A percentile compares a stretch with the other conserved stretches of the same genome.
phyloP scores from a whole-genome alignment of 2,113 vertebrate genomes.

The Cervus canadensis region DNA sequence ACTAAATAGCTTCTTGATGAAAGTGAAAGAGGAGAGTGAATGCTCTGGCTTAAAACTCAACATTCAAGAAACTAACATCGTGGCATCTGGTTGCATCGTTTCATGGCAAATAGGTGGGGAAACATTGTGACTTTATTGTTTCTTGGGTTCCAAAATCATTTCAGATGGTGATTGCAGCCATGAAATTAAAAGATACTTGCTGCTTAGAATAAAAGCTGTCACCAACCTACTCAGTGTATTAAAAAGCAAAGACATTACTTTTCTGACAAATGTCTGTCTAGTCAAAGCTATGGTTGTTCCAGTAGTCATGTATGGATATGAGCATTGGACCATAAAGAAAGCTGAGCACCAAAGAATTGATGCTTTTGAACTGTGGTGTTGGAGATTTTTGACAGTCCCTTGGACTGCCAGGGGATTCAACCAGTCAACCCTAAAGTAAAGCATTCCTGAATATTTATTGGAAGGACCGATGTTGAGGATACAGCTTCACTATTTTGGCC shows the following conservation, averaged over 20 bases:
- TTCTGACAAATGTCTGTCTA: neutral
- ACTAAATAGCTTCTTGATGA: neutral
- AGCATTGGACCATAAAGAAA: neutral
- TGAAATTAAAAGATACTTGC: neutral
- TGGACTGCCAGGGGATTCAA: neutral
- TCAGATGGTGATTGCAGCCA: neutral
- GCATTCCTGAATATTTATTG: neutral
- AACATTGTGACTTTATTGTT: neutral
- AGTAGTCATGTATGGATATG: neutral
- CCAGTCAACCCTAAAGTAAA: neutral
- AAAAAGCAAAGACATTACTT: neutral
- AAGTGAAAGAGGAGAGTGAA: neutral
- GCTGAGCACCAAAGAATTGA: neutral
- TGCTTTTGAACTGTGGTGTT: neutral
- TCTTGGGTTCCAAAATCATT: neutral
- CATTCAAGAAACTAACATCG: neutral
- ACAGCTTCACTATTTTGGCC: neutral
- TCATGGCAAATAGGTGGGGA: neutral
- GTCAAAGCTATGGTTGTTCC: neutral
- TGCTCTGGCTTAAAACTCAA: neutral
- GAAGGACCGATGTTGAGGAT: neutral
- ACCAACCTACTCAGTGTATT: neutral
- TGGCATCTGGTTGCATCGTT: accelerated
- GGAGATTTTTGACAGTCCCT: neutral
- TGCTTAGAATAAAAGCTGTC: neutral